Evolutionary conservation across 2,888 invertebrate genomes (phyloP), one percentile per base, ranked within the genome.

Genomic region (Oscheius onirici): DNA sequence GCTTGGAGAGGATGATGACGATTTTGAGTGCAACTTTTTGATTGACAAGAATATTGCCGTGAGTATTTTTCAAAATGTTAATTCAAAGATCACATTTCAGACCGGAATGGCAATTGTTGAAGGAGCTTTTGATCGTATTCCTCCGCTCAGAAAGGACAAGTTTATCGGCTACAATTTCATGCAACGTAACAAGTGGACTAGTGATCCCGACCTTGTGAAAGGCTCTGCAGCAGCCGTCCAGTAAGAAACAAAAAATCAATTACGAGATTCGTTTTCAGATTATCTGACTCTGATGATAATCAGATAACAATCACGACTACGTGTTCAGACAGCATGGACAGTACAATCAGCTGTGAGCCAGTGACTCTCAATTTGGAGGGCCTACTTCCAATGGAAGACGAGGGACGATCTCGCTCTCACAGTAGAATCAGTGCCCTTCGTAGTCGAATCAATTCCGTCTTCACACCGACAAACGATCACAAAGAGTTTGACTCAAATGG

Each of bases 1-100:
- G 0, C 68, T 86, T 10, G 85, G 85, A n/a, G 84, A 84, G 60
- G 85, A 86, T 63, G 85, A 86, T 57, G 86, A 86, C 66, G 85
- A 85, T 60, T 78, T 85, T 43, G 85, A 85, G 65, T 72, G 74
- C 24, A 80, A 82, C 65, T 76, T 75, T 67, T 76, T 82, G 26
- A 80, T 82, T 43, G 81, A 82, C 57, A 80, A 80, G 61, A 82
- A 82, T 57, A 61, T 69, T 26, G 57, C 74, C 20, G 79, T 79
- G 17, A 73, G 77, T 17, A 24, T 3, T 34, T 34, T 34, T 34
- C 34, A 34, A n/a, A n/a, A n/a, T n/a, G n/a, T n/a, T n/a, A n/a
- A n/a, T 15, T 46, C 17, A 40, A 66, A 66, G n/a, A 15, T 15
- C 15, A 51, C 2, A 40, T 24, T 78, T 49, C 74, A 81, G 81